Conservation (phyloP, 2,888 invertebrate species). For the Hartigia nigra region DNA sequence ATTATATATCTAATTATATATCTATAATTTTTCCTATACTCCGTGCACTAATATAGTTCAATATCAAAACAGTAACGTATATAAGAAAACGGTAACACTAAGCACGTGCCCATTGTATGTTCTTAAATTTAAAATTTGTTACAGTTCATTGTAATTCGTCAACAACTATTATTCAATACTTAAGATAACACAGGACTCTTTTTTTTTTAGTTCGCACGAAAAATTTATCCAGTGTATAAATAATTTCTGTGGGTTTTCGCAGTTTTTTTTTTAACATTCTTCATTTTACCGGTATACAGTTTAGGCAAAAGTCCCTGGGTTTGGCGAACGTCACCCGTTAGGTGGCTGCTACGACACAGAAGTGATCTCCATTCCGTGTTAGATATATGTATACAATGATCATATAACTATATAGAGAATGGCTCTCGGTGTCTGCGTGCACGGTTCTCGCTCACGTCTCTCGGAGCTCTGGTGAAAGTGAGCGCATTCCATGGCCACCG, state of each 20-base stretch:
- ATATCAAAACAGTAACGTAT: background rate
- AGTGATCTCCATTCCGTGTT: constrained; percentile 31
- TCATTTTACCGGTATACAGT: background rate
- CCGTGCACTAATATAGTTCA: too few species aligned
- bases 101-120: background rate
- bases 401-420: background rate
- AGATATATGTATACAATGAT: background rate
- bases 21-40: background rate
- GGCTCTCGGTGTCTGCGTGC: constrained; percentile 6
- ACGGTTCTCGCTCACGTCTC: constrained; percentile 43
- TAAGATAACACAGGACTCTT: background rate
- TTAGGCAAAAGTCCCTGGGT: background rate
- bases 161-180: background rate
- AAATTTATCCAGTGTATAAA: background rate
- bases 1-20: background rate
- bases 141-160: background rate
- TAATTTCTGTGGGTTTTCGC: background rate
- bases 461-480: constrained; percentile 59
- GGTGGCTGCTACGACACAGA: constrained; percentile 25
- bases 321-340: constrained; percentile 26
- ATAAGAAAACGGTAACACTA: too few species aligned
- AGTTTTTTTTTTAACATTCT: background rate
- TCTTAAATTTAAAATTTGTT: background rate
- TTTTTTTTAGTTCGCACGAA: background rate
- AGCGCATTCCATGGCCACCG: constrained; percentile 66